These are phyloP conservation scores for Perca flavescens DNA, from an alignment of 2,113 vertebrate species.

Conservation along the genomic window DNA sequence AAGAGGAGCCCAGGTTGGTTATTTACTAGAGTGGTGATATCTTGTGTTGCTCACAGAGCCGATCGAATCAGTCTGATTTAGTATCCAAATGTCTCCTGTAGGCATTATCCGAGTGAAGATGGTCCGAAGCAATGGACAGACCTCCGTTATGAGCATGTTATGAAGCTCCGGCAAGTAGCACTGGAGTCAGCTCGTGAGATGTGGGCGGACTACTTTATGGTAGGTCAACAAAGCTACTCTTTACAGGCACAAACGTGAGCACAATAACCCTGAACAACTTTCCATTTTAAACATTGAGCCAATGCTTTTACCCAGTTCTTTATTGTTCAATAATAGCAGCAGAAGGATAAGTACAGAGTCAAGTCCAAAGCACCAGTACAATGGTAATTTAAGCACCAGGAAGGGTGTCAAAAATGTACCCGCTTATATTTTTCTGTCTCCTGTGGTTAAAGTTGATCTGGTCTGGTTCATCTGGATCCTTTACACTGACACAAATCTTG, in stretches of 20 bases:
- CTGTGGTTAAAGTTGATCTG: slow-evolving; percentile 28
- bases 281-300: slow-evolving; percentile 14
- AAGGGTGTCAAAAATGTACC: slow-evolving; percentile 21
- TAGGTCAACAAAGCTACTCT: slow-evolving; percentile 68
- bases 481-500: slow-evolving; percentile 13
- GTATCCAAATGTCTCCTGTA: slow-evolving; percentile 52
- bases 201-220: slow-evolving; percentile 94
- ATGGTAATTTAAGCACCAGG: slow-evolving; percentile 24
- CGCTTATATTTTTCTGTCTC: slow-evolving; percentile 24
- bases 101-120: slow-evolving; percentile 85
- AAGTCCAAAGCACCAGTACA: slow-evolving; percentile 1
- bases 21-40: background rate
- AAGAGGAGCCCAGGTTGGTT: slow-evolving; percentile 88
- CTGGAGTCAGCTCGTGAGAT: slow-evolving; percentile 89
- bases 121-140: slow-evolving; percentile 92
- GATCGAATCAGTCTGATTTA: background rate
- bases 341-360: slow-evolving; percentile 33
- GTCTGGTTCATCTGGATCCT: slow-evolving; percentile 20
- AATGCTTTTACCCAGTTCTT: background rate
- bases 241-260: slow-evolving; percentile 10
- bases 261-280: background rate
- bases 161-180: slow-evolving; percentile 92
- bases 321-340: slow-evolving; percentile 32
- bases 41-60: background rate
- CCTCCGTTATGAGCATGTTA: slow-evolving; percentile 89